Conservation (phyloP, 2,113 vertebrate genomes). For the Aix galericulata region DNA sequence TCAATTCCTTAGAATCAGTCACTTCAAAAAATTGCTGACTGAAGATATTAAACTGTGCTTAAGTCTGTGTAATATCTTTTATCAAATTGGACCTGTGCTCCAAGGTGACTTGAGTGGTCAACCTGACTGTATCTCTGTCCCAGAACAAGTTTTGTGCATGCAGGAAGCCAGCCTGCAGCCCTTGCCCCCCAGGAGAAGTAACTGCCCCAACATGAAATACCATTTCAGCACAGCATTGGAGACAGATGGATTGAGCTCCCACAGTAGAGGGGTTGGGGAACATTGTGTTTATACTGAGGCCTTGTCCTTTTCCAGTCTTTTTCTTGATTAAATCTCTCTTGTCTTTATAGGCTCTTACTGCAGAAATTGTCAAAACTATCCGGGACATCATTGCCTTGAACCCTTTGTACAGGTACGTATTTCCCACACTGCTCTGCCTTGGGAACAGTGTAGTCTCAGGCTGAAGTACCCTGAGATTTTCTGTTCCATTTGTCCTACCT, state of each 20-base stretch:
- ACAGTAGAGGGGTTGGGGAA: background rate
- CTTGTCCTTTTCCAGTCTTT: background rate
- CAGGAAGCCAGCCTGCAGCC: background rate
- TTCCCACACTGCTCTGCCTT: background rate
- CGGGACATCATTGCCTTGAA: conserved; percentile 97
- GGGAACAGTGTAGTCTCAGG: background rate
- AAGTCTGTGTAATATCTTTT: background rate
- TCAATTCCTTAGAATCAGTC: background rate
- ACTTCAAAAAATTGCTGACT: background rate
- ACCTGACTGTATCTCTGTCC: fast-evolving
- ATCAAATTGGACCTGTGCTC: background rate
- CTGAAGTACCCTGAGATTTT: background rate
- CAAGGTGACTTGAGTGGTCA: background rate
- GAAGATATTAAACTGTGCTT: background rate
- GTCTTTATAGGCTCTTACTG: conserved; percentile 87
- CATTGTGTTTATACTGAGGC: background rate
- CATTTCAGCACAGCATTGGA: too few relatives aligned
- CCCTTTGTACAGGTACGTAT: conserved; percentile 89
- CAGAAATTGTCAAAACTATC: conserved; percentile 98
- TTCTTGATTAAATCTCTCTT: background rate
- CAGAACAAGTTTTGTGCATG: background rate
- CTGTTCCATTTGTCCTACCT: background rate
- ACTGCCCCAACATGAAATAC: background rate
- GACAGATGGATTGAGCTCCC: background rate
- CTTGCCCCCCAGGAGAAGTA: background rate